Conservation (phyloP, 2,888 invertebrate genomes). For the Argyra leucocephala region DNA sequence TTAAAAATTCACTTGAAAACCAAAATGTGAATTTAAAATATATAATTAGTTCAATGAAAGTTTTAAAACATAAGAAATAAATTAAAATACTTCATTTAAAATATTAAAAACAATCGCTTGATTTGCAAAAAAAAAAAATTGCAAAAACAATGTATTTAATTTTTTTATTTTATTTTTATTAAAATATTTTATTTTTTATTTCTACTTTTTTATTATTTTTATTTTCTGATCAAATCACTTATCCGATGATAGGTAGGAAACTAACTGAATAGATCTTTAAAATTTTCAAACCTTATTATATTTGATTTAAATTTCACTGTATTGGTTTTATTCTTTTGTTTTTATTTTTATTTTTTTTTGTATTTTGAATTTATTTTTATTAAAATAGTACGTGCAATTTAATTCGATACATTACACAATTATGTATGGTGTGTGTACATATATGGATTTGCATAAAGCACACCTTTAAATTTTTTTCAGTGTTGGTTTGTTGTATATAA, state of each 20-base stretch:
- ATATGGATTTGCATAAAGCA: too few species aligned
- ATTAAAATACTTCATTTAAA: slow-evolving; percentile 10
- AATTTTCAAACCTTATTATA: not conserved
- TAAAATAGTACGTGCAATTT: too few species aligned
- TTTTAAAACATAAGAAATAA: slow-evolving; percentile 10
- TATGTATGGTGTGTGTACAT: too few species aligned
- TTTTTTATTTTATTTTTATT: slow-evolving; percentile 8
- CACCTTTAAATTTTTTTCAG: too few species aligned
- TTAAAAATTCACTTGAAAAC: too few species aligned
- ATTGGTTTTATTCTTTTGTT: not conserved
- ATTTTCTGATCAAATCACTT: not conserved
- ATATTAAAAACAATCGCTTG: not conserved
- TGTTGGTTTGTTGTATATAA: too few species aligned
- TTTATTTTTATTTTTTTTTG: not conserved
- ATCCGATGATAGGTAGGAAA: slow-evolving; percentile 16
- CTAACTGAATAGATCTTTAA: slow-evolving; percentile 17
- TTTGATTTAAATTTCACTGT: not conserved
- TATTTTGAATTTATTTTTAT: too few species aligned
- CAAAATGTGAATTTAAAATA: too few species aligned
- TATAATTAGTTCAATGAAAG: too few species aligned
- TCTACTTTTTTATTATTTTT: not conserved
- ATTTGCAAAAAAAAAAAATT: not conserved
- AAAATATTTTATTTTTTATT: not conserved
- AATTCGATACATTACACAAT: too few species aligned
- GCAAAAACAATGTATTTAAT: slow-evolving; percentile 14